A percentile compares a stretch with the other conserved stretches of the same genome.
Evolutionary conservation across 2,888 invertebrate genomes (phyloP).

Genomic region (Arrhopalites spinosus): DNA sequence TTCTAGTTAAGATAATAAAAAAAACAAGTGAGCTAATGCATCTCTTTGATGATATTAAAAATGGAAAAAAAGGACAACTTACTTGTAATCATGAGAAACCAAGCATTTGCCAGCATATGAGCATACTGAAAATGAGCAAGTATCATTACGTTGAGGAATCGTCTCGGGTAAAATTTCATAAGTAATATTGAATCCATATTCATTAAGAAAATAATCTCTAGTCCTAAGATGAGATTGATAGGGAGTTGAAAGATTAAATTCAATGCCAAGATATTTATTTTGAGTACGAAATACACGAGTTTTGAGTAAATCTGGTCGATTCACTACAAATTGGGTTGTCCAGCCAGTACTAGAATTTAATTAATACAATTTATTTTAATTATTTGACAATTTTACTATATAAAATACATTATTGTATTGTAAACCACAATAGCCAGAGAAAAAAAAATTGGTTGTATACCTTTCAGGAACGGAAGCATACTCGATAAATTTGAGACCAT

Average conservation of each 20-base stretch:
- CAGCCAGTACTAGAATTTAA: conserved; percentile 72
- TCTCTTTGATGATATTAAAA: too few relatives aligned
- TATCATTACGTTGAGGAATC: conserved; percentile 50
- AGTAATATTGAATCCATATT: conserved; percentile 90
- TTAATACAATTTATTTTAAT: too few relatives aligned
- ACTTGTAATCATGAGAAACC: conserved; percentile 57
- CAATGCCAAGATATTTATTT: conserved; percentile 75
- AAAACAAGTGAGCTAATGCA: not conserved
- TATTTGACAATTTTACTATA: too few relatives aligned
- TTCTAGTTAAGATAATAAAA: not conserved
- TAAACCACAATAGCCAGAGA: too few relatives aligned
- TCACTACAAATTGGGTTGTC: conserved; percentile 63
- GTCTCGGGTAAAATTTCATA: conserved; percentile 69
- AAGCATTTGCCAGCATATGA: conserved; percentile 85
- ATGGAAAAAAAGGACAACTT: too few relatives aligned
- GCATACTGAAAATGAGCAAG: conserved; percentile 79
- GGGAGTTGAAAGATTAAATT: conserved; percentile 69
- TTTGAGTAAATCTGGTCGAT: conserved; percentile 22
- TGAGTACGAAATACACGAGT: conserved; percentile 61
- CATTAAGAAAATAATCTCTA: conserved; percentile 77
- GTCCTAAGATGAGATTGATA: conserved; percentile 76
- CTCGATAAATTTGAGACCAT: conserved; percentile 65
- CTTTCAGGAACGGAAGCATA: too few relatives aligned
- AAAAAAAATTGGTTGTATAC: too few relatives aligned
- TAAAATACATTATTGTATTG: too few relatives aligned